phyloP scores from a whole-genome alignment of 2,888 invertebrate species.

The Stenodera caucasica region DNA sequence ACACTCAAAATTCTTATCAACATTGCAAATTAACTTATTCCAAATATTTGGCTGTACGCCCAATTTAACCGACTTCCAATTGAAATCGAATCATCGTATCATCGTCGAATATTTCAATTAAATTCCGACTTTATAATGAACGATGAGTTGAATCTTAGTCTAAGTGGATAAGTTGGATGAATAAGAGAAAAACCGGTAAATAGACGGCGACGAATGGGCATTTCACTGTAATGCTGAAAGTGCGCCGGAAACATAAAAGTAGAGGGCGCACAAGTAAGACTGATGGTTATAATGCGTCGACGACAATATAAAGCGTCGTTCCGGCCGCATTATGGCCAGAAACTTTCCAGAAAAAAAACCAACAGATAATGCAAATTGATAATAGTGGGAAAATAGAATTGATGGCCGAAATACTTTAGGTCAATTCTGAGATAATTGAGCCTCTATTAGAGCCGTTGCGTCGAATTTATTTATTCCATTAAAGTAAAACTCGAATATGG shows the following conservation, averaged over 20 bases:
- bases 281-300: slow-evolving; percentile 25
- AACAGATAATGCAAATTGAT: neutral
- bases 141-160: neutral
- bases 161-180: neutral
- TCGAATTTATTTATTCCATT: too few species aligned
- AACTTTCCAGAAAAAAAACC: too few species aligned
- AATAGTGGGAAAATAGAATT: too few species aligned
- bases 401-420: too few species aligned
- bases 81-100: slow-evolving; percentile 1
- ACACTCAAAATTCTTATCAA: slow-evolving; percentile 3
- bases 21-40: slow-evolving; percentile 13
- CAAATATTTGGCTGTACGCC: slow-evolving; percentile 4
- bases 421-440: too few species aligned
- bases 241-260: slow-evolving; percentile 25
- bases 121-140: neutral
- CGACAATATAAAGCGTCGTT: slow-evolving; percentile 17
- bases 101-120: slow-evolving; percentile 6
- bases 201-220: neutral
- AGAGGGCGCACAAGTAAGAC: slow-evolving; percentile 22
- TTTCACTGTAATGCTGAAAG: slow-evolving; percentile 8
- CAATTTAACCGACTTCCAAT: slow-evolving; percentile 6
- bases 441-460: too few species aligned
- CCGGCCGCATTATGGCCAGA: slow-evolving; percentile 8
- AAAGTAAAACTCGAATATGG: too few species aligned
- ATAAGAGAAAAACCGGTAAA: neutral